phyloP scores from a whole-genome alignment of 64 coral and sea anemone species.

The Actinia tenebrosa region DNA sequence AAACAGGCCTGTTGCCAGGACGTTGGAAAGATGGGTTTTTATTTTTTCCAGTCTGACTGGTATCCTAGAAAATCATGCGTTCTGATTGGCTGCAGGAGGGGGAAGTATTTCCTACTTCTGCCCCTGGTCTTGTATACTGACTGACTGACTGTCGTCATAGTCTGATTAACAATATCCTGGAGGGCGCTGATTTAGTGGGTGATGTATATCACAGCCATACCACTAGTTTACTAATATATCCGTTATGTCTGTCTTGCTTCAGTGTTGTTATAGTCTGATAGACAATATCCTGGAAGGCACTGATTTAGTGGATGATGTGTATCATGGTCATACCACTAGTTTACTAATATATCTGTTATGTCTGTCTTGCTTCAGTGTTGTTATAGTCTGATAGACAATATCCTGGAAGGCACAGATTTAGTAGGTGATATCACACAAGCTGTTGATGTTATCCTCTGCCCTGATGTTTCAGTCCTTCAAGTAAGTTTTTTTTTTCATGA shows the following conservation, averaged over 20 bases:
- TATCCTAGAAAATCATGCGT: too few relatives aligned
- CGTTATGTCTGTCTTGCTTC: background rate
- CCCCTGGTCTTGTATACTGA: too few relatives aligned
- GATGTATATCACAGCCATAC: too few relatives aligned
- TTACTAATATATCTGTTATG: background rate
- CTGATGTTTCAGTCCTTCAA: constrained; percentile 91
- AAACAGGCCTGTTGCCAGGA: too few relatives aligned
- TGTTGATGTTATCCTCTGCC: constrained; percentile 90
- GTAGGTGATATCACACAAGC: constrained; percentile 83
- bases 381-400: constrained; percentile 85
- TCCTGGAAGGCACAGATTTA: constrained; percentile 93
- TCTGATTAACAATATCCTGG: constrained; percentile 83
- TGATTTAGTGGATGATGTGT: constrained; percentile 79
- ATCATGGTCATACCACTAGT: too few relatives aligned
- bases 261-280: constrained; percentile 94
- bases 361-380: constrained; percentile 53
- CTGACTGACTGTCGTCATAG: constrained; percentile 50
- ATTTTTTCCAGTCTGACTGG: too few relatives aligned
- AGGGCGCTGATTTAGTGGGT: constrained; percentile 76
- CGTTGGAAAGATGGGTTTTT: too few relatives aligned
- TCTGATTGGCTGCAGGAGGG: too few relatives aligned
- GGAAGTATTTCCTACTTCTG: too few relatives aligned
- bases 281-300: constrained; percentile 94
- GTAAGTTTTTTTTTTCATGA: constrained; percentile 23
- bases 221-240: background rate